Base-by-base conservation (phyloP, 2,797 vertebrate species). In the Mallotus villosus region DNA sequence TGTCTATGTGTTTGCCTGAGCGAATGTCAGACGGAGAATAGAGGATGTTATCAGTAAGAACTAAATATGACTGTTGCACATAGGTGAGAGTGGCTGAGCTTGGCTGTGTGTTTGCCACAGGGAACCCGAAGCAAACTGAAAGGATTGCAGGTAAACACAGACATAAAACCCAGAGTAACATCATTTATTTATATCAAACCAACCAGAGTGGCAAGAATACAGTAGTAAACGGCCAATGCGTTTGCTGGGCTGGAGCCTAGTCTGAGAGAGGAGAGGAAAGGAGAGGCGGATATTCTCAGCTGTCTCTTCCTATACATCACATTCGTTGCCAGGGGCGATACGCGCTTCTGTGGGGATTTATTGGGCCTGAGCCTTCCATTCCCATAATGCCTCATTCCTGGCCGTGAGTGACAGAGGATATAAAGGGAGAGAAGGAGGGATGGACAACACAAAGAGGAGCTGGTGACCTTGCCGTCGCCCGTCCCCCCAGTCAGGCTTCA, bases 1-100 rank as follows among this genome's bases (percentile, higher is more conserved):
- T 82, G 78, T 84, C 32, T 32, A 85, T 84, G 82, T 88, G 77
- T 83, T 75, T 83, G 78, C 84, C 84, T 84, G 80, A 88, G 75
- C 82, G 72, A 87, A 82, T 87, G 79, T 82, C 83, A 74, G 78
- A 66, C 68, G 80, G 76, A 74, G 80, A 80, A 82, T 81, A 32
- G 32, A 32, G 32, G 32, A 32, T 32, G 32, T 32, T 32, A 32
- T 32, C 32, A 32, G 32, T 32, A 5, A 5, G 32, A 32, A 32
- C 32, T 32, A 32, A 32, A 32, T 32, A 7, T 7, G 32, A 32
- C 32, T 32, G 32, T 32, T 32, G 32, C 6, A 5, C 32, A 32
- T 32, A 32, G 32, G 32, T 32, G 32, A 32, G 32, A 32, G 32
- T 32, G 32, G 32, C 4, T 3, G 32, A 0, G 25, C 25, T 25